Base-by-base conservation (phyloP, 1,140 invertebrate genomes). In the Bombus confusus region DNA sequence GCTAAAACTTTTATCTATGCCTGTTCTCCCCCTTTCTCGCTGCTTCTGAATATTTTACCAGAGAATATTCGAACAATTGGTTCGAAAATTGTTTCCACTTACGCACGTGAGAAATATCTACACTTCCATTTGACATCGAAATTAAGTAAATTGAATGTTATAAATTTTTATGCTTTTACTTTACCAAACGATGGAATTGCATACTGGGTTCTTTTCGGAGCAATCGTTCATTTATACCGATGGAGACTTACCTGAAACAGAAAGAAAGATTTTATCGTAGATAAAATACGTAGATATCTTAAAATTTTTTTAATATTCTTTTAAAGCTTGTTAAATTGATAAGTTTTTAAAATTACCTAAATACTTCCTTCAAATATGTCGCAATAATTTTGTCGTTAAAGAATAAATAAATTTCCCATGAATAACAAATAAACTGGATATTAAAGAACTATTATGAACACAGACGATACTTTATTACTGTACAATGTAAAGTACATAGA, bases 1-100 rank as follows among this genome's bases (percentile, higher is more conserved):
- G 37, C 66, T 90, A 83, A 90, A 90, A 90, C 64, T 90, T 90
- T 90, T 86, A 90, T 90, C 85, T 85, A 76, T 62, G 78, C 31
- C 28, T 74, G 18, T 66, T 22, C 22, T 52, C 77, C 28, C 64
- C 68, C 15, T 59, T 34, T 18, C 37, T 37, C 47, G 22, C 34
- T 43, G 78, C 71, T 64, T 83, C 72, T 43, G 80, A 87, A 90
- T 89, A 86, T 80, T 86, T 80, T 34, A 69, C 47, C 34, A 39
- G 76, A 77, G 43, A 85, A 57, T 80, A 69, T 80, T 75, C 43
- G 22, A 66, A 39, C 62, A 80, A 80, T 43, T 57, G 13, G 3
- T 31, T 28, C 22, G 5, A 22, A 5, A 12, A 43, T 25, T 4
- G 22, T 68, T 22, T 37, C 34, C 34, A 3, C 13, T 13, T 62